Conservation (phyloP, 2,888 invertebrate species). For the Drosophila greeni region DNA sequence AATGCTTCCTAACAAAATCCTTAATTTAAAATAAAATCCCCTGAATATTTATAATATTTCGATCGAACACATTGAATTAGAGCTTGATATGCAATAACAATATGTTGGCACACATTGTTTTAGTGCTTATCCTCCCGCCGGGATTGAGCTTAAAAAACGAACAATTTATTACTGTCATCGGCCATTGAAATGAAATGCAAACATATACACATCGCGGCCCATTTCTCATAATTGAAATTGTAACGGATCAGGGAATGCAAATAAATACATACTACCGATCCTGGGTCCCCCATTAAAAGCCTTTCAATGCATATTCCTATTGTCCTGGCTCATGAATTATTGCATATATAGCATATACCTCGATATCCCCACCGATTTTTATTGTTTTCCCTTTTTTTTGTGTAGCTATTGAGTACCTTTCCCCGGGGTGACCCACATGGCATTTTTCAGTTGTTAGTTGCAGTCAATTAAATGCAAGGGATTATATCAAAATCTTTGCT, state of each 20-base stretch:
- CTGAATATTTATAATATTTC: not conserved
- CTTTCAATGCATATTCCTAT: constrained; percentile 46
- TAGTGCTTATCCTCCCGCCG: constrained; percentile 11
- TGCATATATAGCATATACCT: constrained; percentile 11
- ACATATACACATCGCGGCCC: constrained; percentile 50
- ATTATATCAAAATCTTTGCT: constrained; percentile 59
- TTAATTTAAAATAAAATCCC: not conserved
- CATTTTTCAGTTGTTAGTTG: constrained; percentile 51
- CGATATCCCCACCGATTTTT: constrained; percentile 14
- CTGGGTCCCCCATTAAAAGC: constrained; percentile 21
- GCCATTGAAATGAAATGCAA: constrained; percentile 63
- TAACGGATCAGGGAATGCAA: constrained; percentile 51
- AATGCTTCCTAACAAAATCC: not conserved
- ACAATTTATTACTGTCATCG: constrained; percentile 38
- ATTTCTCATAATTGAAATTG: constrained; percentile 61
- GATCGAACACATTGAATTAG: constrained; percentile 8
- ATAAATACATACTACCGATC: constrained; percentile 45
- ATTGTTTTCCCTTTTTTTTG: constrained; percentile 5
- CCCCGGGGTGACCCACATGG: constrained; percentile 51
- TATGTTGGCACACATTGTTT: constrained; percentile 18
- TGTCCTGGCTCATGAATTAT: constrained; percentile 41
- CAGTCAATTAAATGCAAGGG: constrained; percentile 69
- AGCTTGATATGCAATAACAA: constrained; percentile 7
- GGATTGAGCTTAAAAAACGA: constrained; percentile 18
- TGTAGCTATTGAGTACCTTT: constrained; percentile 11